Base-by-base conservation (phyloP, 1,140 invertebrate genomes). In the Melanaphis sacchari region DNA sequence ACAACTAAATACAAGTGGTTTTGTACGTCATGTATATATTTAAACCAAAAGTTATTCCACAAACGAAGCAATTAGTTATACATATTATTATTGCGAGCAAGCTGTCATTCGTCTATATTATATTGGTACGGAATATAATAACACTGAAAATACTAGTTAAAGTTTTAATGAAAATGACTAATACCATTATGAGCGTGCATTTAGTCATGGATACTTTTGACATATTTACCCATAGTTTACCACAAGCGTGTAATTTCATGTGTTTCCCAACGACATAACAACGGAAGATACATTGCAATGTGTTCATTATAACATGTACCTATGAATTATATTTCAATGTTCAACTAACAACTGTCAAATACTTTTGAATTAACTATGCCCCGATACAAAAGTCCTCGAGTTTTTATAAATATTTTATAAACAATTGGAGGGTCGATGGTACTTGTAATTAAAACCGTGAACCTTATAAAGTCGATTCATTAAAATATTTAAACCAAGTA, bases 391-490 rank as follows among this genome's bases (percentile, higher is more conserved):
- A 36, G 46, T 52, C 40, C n/a, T 38, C 87, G 36, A 52, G n/a
- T 89, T 26, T 52, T 38, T 90, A 59, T 90, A 90, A 90, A 90
- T 41, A 38, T 40, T 59, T 90, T 59, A 40, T 41, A 24, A 90
- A 59, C 52, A 54, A 59, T 90, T 36, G 5, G 22, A 31, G 88
- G 88, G 88, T 90, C 88, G 88, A 90, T 90, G 26, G 52, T 90
- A 59, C 88, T 90, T 41, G 36, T 90, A 90, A 90, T 90, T 90
- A 90, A 90, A 90, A 90, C 88, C 24, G 88, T 90, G 88, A 90
- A 90, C 88, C 49, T 46, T 40, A 40, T 26, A 90, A 90, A 90
- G 49, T 54, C 24, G 38, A 90, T 90, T 90, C 88, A 41, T 90
- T 88, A 59, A 90, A 59, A 90, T 90, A 90, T 90, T 90, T 26